These are phyloP conservation scores for Scaptomyza cyrtandrae DNA, from an alignment of 2,888 invertebrate genomes.

Conservation along the genomic window DNA sequence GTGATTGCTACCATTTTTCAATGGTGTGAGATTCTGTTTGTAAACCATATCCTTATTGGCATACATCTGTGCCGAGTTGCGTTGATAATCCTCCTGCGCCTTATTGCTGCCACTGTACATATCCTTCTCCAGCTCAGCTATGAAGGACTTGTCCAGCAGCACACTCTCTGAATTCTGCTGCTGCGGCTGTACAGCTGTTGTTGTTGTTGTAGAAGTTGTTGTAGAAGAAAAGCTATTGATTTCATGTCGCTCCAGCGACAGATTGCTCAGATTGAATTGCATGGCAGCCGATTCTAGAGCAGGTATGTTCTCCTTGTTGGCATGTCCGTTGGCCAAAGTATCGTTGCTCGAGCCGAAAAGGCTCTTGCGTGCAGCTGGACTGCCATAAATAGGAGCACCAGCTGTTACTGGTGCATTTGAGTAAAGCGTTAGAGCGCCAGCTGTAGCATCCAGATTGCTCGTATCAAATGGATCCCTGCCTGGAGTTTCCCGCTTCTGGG, in stretches of 20 bases:
- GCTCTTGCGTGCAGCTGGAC: constrained; percentile 75
- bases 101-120: constrained; percentile 83
- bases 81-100: constrained; percentile 83
- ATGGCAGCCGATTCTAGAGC: constrained; percentile 70
- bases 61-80: constrained; percentile 82
- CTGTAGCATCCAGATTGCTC: constrained; percentile 66
- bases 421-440: constrained; percentile 60
- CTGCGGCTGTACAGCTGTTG: constrained; percentile 9
- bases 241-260: constrained; percentile 74
- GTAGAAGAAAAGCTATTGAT: not conserved
- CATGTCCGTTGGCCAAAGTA: constrained; percentile 27
- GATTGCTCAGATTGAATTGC: constrained; percentile 76
- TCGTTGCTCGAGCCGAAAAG: constrained; percentile 58
- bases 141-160: constrained; percentile 86
- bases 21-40: constrained; percentile 82
- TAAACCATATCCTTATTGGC: constrained; percentile 80
- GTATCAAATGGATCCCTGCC: constrained; percentile 89
- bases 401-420: constrained; percentile 63
- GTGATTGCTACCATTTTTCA: constrained; percentile 61
- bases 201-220: not conserved
- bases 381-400: constrained; percentile 45
- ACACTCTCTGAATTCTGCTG: constrained; percentile 76
- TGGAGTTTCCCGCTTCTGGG: constrained; percentile 56
- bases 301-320: constrained; percentile 82
- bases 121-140: constrained; percentile 88